Evolutionary conservation across 2,797 vertebrate species (phyloP).

Genomic region (Microctenopoma stevenorrisi): DNA sequence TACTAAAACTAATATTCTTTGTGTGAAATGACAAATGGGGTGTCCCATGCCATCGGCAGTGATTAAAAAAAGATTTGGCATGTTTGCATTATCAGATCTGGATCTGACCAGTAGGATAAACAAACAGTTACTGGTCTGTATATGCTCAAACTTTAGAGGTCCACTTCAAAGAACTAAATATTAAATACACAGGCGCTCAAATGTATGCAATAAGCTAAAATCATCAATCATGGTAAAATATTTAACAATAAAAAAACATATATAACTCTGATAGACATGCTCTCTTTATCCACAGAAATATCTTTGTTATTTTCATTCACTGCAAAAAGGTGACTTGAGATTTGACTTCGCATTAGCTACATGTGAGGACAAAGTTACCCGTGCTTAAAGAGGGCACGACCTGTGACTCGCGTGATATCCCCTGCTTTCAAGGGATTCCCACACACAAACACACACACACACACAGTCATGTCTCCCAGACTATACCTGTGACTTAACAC

Average conservation of each 20-base stretch:
- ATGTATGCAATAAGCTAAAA: not conserved
- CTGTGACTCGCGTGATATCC: constrained; percentile 31
- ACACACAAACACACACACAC: constrained; percentile 7
- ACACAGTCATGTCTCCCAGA: not conserved
- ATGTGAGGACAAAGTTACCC: constrained; percentile 51
- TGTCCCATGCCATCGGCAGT: too few relatives aligned
- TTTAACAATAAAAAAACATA: not conserved
- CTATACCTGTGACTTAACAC: too few relatives aligned
- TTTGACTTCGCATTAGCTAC: constrained; percentile 1
- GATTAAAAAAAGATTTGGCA: not conserved
- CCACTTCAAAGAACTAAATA: not conserved
- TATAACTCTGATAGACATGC: not conserved
- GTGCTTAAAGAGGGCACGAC: constrained; percentile 26
- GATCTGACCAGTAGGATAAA: too few relatives aligned
- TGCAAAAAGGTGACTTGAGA: not conserved
- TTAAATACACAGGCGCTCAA: not conserved
- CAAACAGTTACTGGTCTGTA: too few relatives aligned
- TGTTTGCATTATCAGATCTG: too few relatives aligned
- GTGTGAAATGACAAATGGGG: too few relatives aligned
- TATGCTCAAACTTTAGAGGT: too few relatives aligned
- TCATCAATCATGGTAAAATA: not conserved
- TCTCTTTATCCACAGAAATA: too few relatives aligned
- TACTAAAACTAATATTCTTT: not conserved
- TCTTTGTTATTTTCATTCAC: not conserved
- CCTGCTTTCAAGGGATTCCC: constrained; percentile 38